Percentiles rank a stretch among this genome's conserved stretches.
phyloP scores from a whole-genome alignment of 1,140 invertebrate species.

The Drosophila yakuba region DNA sequence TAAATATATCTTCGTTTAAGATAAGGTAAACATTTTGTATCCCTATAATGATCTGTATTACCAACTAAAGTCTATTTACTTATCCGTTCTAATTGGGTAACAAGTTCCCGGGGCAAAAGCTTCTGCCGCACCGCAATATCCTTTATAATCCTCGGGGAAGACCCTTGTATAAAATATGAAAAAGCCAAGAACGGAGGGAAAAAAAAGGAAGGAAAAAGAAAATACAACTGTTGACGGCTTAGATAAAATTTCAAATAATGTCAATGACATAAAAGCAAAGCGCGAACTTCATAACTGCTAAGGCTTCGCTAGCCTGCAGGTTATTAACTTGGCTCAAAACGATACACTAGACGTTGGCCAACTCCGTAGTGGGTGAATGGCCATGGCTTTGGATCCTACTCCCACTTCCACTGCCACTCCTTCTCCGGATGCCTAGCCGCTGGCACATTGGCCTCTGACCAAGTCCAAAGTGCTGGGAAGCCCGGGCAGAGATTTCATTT shows the following conservation, averaged over 20 bases:
- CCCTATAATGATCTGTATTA: not conserved
- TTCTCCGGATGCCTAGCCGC: slow-evolving; percentile 1
- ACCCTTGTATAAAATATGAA: slow-evolving; percentile 2
- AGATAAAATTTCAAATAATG: slow-evolving; percentile 63
- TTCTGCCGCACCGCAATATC: slow-evolving; percentile 8
- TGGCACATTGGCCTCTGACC: slow-evolving; percentile 29
- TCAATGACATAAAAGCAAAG: slow-evolving; percentile 68
- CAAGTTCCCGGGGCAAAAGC: not conserved
- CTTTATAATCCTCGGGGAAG: slow-evolving; percentile 4
- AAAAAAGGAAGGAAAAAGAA: not conserved
- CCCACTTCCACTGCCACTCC: not conserved
- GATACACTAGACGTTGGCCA: slow-evolving; percentile 62
- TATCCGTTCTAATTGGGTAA: not conserved
- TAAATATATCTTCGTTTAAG: not conserved
- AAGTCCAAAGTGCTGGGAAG: slow-evolving; percentile 26
- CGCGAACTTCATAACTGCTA: slow-evolving; percentile 78
- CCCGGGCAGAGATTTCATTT: slow-evolving; percentile 65
- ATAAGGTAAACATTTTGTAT: not conserved
- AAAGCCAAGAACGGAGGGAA: not conserved
- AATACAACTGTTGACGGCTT: slow-evolving; percentile 52
- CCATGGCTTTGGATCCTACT: not conserved
- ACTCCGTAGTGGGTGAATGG: not conserved
- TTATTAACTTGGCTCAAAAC: slow-evolving; percentile 79
- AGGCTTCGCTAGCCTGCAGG: slow-evolving; percentile 60
- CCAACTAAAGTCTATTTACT: not conserved